Evolutionary conservation across 2,797 vertebrate species (phyloP).

Genomic region (Clarias laeviceps): DNA sequence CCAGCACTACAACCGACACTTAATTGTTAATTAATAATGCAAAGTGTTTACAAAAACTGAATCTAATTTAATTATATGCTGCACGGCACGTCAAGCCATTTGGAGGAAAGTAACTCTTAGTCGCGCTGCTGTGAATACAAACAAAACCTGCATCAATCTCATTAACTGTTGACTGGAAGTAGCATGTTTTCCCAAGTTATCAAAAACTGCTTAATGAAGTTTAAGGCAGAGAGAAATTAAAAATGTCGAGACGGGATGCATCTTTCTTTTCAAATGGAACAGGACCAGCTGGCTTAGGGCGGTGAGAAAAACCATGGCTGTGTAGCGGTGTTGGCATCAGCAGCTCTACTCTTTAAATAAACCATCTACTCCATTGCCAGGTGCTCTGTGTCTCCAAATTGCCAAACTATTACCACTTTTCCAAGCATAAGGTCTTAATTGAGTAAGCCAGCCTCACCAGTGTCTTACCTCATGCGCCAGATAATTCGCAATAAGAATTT

Average conservation of each 20-base stretch:
- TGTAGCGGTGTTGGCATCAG: constrained; percentile 1
- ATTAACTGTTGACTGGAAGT: constrained; percentile 15
- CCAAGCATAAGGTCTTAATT: constrained; percentile 28
- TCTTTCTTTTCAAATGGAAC: constrained; percentile 8
- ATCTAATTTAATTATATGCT: constrained; percentile 31
- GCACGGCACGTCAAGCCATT: constrained; percentile 17
- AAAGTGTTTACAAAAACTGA: constrained; percentile 36
- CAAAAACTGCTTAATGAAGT: background rate
- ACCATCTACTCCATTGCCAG: constrained; percentile 15
- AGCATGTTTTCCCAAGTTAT: background rate
- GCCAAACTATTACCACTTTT: constrained; percentile 35
- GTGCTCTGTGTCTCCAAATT: background rate
- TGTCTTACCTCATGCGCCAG: constrained; percentile 16
- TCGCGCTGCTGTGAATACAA: constrained; percentile 8
- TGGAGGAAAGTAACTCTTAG: constrained; percentile 30
- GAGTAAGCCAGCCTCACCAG: background rate
- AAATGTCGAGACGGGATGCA: background rate
- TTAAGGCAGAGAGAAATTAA: constrained; percentile 24
- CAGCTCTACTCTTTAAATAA: constrained; percentile 33
- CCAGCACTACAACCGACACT: constrained; percentile 6
- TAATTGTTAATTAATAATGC: constrained; percentile 49
- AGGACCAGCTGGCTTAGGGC: constrained; percentile 17
- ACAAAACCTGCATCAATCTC: constrained; percentile 27
- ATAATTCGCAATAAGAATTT: constrained; percentile 14
- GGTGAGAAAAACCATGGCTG: constrained; percentile 9